phyloP scores from a whole-genome alignment of 2,113 vertebrate genomes.

The Serinus canaria region DNA sequence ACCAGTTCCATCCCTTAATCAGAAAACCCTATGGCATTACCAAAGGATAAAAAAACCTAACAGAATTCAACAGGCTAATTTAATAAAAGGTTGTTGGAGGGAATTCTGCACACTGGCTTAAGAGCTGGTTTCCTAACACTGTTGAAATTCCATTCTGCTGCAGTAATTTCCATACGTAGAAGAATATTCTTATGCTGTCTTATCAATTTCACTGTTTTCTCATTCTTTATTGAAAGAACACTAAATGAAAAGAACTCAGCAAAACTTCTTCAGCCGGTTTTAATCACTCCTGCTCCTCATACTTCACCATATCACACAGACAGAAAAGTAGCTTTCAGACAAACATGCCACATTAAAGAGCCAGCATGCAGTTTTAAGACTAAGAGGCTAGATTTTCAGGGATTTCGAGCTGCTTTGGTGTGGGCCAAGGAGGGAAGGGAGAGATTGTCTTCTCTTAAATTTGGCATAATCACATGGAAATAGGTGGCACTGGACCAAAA shows the following conservation, averaged over 20 bases:
- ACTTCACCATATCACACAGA: neutral
- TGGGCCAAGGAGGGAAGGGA: neutral
- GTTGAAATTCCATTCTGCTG: conserved; percentile 19
- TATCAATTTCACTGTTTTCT: conserved; percentile 17
- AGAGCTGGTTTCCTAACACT: neutral
- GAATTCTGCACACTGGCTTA: neutral
- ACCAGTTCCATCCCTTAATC: neutral
- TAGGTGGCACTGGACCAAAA: neutral
- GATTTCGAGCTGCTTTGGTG: neutral
- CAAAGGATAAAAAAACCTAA: neutral
- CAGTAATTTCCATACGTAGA: conserved; percentile 9
- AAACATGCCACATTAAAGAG: neutral
- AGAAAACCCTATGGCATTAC: neutral
- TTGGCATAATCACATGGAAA: neutral
- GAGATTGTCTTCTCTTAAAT: neutral
- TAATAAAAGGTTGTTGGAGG: neutral
- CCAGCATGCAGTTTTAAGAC: neutral
- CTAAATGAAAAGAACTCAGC: conserved; percentile 5
- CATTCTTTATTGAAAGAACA: neutral
- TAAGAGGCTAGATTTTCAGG: neutral
- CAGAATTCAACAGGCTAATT: neutral
- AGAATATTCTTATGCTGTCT: neutral
- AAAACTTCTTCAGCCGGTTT: neutral
- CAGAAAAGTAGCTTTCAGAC: conserved; percentile 1
- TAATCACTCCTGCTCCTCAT: neutral